A percentile compares a stretch with the other conserved stretches of the same genome.
phyloP scores from a whole-genome alignment of 1,140 invertebrate species.

The Plectrocnemia conspersa region DNA sequence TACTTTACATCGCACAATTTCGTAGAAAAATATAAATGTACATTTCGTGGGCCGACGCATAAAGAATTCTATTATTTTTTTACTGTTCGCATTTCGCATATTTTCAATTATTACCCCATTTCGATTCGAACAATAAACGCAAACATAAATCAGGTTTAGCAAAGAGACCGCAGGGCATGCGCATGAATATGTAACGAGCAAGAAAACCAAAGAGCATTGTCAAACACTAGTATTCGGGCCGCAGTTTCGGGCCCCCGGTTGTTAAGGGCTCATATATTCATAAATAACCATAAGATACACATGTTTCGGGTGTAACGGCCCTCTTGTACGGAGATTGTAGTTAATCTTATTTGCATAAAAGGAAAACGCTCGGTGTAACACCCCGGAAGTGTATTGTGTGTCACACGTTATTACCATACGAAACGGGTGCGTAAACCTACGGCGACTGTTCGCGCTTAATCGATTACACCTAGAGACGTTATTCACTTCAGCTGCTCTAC shows the following conservation, averaged over 20 bases:
- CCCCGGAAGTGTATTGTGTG: conserved; percentile 1
- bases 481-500: no score
- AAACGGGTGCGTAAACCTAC: conserved; percentile 5
- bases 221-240: conserved; percentile 2
- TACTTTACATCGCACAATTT: no score
- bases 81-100: no score
- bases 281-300: conserved; percentile 17
- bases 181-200: background rate
- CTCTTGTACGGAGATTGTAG: background rate
- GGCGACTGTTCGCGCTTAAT: no score
- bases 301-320: background rate
- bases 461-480: no score
- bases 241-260: background rate
- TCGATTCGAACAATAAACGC: no score
- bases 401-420: background rate
- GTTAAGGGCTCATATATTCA: conserved; percentile 10
- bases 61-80: no score
- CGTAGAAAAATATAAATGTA: no score
- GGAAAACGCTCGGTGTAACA: background rate
- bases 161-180: background rate
- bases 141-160: no score
- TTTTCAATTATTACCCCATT: no score
- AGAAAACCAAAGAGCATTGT: conserved; percentile 1
- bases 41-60: no score
- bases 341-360: conserved; percentile 21